phyloP scores from a whole-genome alignment of 2,797 vertebrate genomes.

The Pipistrellus pipistrellus region DNA sequence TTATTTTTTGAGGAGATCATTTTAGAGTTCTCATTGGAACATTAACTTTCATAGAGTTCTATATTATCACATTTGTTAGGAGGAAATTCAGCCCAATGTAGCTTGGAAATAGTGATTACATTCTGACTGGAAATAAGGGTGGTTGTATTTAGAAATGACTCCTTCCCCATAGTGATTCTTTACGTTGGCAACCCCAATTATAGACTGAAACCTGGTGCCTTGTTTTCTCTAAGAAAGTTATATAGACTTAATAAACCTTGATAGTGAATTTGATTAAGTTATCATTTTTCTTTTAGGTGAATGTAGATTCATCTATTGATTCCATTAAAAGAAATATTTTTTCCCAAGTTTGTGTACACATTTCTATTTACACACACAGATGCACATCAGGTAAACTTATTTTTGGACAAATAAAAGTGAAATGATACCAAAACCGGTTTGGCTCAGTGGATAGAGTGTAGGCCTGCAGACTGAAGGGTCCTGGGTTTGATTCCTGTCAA shows the following conservation, averaged over 20 bases:
- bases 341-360: neutral
- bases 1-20: conserved; percentile 75
- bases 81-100: conserved; percentile 66
- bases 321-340: neutral
- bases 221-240: neutral
- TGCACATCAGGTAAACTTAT: neutral
- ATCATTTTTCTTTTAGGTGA: neutral
- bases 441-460: too few relatives aligned
- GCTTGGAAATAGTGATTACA: conserved; percentile 67
- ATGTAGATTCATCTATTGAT: neutral
- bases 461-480: too few relatives aligned
- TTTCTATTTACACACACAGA: neutral
- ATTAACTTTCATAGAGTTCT: conserved; percentile 78
- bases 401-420: neutral
- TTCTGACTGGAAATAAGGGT: conserved; percentile 60
- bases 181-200: neutral
- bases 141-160: conserved; percentile 49
- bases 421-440: neutral
- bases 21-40: conserved; percentile 65
- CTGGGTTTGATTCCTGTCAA: too few relatives aligned
- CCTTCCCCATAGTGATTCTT: neutral
- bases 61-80: conserved; percentile 67
- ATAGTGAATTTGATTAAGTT: conserved; percentile 10
- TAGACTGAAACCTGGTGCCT: neutral
- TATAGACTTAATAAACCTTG: neutral